Conservation (phyloP, 2,888 invertebrate genomes). For the Lycia hirtaria region DNA sequence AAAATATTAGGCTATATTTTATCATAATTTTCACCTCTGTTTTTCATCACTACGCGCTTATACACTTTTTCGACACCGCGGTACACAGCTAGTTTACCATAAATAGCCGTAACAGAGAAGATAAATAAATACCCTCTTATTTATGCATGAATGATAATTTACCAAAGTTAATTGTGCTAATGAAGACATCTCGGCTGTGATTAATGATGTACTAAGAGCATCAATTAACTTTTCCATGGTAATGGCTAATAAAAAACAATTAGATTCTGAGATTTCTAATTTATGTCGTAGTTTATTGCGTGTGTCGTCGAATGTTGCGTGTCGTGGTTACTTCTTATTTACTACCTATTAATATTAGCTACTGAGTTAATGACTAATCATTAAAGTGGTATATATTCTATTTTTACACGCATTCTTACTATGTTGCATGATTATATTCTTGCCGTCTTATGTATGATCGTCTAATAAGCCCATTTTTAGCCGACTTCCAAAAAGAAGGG, state of each 20-base stretch:
- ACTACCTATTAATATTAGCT: no score
- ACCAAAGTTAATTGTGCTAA: conserved; percentile 10
- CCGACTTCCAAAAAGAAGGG: no score
- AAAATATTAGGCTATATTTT: no score
- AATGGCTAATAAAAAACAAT: conserved; percentile 9
- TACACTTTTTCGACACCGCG: no score
- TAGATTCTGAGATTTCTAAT: conserved; percentile 15
- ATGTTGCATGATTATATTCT: no score
- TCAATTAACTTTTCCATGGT: conserved; percentile 16
- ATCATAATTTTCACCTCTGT: neutral
- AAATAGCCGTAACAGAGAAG: neutral
- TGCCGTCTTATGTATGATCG: no score
- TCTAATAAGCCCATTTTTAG: no score
- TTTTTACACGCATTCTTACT: no score
- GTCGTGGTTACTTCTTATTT: conserved; percentile 5
- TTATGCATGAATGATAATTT: conserved; percentile 16
- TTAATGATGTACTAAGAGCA: conserved; percentile 28
- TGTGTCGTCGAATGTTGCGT: conserved; percentile 10
- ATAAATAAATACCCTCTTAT: conserved; percentile 3
- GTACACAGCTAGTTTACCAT: no score
- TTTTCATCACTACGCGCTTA: neutral
- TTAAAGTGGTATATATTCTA: no score
- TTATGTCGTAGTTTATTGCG: conserved; percentile 22
- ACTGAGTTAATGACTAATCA: no score
- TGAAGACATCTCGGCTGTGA: conserved; percentile 8